Base-by-base conservation (phyloP, 2,888 invertebrate genomes). In the Heliothis peltigera region DNA sequence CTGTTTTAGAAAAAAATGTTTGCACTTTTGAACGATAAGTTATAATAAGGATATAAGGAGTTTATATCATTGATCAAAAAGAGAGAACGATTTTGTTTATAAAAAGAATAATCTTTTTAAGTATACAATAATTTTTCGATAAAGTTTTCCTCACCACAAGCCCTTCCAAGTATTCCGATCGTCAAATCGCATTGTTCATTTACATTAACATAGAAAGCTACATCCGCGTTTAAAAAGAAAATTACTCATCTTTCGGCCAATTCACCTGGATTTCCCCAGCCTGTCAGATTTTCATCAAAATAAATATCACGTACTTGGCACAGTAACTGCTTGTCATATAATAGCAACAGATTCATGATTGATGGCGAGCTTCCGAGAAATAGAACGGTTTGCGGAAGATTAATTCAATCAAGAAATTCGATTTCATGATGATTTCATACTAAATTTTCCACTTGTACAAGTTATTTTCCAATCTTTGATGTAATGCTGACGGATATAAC, bases 371-470 rank as follows among this genome's bases (percentile, higher is more conserved):
- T 74, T 74, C 69, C 54, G 63, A 74, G 64, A 80, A 79, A 60
- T 53, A 47, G 17, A 63, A 61, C 49, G 55, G 54, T 65, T 63
- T 63, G 51, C 59, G 65, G 64, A 67, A 70, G 69, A 77, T 71
- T 70, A 68, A 70, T 80, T 75, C 74, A 80, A 80, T 75, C 62
- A 66, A 60, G 61, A 48, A 62, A 64, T 75, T 77, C 67, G 66
- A 74, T 80, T 72, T 79, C 64, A 70, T 70, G 71, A 80, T 77
- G 65, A 72, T 79, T 80, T 77, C 68, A 75, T 75, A 77, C 68
- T 58, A 63, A 75, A 75, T 77, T 75, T 72, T 75, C 64, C 70
- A 77, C 60, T 70, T 66, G 57, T 63, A 63, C 22, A 64, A 67
- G 64, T 74, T 80, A 74, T 74, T 71, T 65, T 71, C 54, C 64